A percentile compares a stretch with the other conserved stretches of the same genome.
Evolutionary conservation across 2,113 vertebrate genomes (phyloP).

Genomic region (Sciurus niger): DNA sequence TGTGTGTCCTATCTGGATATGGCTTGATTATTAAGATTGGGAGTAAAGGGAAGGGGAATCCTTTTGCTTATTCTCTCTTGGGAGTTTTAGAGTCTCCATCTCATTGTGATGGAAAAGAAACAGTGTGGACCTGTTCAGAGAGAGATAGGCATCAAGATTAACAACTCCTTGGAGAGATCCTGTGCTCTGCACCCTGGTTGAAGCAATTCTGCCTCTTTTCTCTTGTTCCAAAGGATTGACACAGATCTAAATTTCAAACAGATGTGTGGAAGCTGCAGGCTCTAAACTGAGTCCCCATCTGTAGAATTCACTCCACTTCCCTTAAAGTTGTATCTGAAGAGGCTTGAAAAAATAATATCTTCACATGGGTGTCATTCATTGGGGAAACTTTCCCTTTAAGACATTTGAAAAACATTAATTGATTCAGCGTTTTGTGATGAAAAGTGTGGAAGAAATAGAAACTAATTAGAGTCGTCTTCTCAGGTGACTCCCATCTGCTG

Average conservation of each 20-base stretch:
- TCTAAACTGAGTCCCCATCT: neutral
- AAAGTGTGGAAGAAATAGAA: neutral
- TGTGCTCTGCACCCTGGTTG: neutral
- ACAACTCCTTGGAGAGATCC: neutral
- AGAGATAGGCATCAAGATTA: neutral
- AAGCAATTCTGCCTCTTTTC: neutral
- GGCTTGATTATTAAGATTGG: neutral
- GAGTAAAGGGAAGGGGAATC: neutral
- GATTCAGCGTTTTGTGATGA: neutral
- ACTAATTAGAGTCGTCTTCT: neutral
- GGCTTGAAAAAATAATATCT: neutral
- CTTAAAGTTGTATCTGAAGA: neutral
- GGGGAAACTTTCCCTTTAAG: neutral
- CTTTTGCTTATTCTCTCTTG: neutral
- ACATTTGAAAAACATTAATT: neutral
- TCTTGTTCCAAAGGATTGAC: neutral
- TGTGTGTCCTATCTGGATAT: neutral
- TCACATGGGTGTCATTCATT: neutral
- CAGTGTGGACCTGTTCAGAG: neutral
- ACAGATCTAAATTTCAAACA: neutral
- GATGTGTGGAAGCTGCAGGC: neutral
- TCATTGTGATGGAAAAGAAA: slow-evolving; percentile 26
- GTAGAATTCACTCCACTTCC: neutral
- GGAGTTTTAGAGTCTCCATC: neutral
- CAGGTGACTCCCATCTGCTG: neutral